Evolutionary conservation across 35 echinoderm and acorn worm species (phyloP), one percentile per base, ranked within the genome.

Genomic region (Amphiura filiformis): DNA sequence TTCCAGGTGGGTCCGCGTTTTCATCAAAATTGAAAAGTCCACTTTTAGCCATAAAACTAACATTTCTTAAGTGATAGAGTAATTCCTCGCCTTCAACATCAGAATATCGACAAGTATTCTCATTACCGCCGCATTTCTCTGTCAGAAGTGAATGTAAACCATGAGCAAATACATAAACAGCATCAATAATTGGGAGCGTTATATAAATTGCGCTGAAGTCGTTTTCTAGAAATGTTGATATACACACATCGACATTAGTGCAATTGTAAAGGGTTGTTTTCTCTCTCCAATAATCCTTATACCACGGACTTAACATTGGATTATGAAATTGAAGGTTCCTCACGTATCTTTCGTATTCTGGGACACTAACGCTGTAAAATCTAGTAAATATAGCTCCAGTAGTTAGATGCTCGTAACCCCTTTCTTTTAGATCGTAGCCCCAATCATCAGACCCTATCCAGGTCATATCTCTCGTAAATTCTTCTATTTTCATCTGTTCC

Each of bases 381-480:
- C 77, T 38, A 17, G 78, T 88, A 34, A 88, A 88, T 22, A 88
- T 20, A 42, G 76, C 76, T 12, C 86, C 86, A 28, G 34, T 37
- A 13, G 86, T 76, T 20, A 80, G 42, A 31, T 79, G 38, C 1
- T 32, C 32, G 32, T 52, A 47, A 0, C 44, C 78, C 5, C 22
- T 47, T 28, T 80, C 44, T 23, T 39, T 47, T 32, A 88, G 35
- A 36, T 88, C 78, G 26, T 56, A 80, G 37, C 86, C 86, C 86
- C 86, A 88, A 37, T 61, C 86, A 80, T 88, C 86, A 23, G 75
- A 47, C 0, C 76, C 86, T 36, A 88, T 88, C 86, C 86, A 88
- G 0, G 41, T 80, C 30, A 79, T 41, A 0, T 88, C 36, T 31
- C 36, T 34, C 11, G 38, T 28, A 36, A 76, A 42, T 49, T 38